Base-by-base conservation (phyloP, 2,113 vertebrate genomes). In the Diphyllodes magnificus region DNA sequence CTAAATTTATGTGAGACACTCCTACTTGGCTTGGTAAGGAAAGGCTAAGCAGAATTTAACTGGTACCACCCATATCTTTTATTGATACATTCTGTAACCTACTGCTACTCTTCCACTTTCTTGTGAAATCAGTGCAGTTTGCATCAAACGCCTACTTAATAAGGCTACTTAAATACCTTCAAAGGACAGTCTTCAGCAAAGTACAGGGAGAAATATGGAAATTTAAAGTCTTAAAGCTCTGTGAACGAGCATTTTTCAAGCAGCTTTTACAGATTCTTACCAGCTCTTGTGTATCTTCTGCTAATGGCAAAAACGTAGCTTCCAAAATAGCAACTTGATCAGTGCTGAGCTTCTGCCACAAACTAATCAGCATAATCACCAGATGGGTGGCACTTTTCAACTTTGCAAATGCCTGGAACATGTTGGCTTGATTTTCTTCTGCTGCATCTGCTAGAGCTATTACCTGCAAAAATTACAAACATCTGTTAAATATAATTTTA, bases 401-500 rank as follows among this genome's bases (percentile, higher is more conserved):
- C 40, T 98, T 98, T 37, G 97, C 97, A 39, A 99, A 99, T 4
- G 98, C 98, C 95, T 98, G 98, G 76, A 98, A 98, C 97, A 99
- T 86, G 63, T 64, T 97, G 14, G 93, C 95, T 82, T 98, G 98
- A 96, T 98, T 99, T 95, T 99, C 98, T 95, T 99, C 98, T 18
- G 98, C 97, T 4, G 98, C 98, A 84, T 99, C 99, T 77, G 99
- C 99, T 95, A 99, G 96, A 88, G 98, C 98, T 44, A 99, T 98
- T 95, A 99, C 98, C 99, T 99, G 97, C 31, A 96, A 93, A 93
- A 96, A 97, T 87, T 24, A 95, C 87, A 96, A 93, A 96, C 54
- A 33, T 86, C 16, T 65, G 94, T 97, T 91, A 97, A 95, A 79
- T 86, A 88, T 68, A 90, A 81, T 94, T 97, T 94, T 97, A 95